Evolutionary conservation across 2,797 vertebrate genomes (phyloP), one percentile per base, ranked within the genome.

Genomic region (Trachurus trachurus): DNA sequence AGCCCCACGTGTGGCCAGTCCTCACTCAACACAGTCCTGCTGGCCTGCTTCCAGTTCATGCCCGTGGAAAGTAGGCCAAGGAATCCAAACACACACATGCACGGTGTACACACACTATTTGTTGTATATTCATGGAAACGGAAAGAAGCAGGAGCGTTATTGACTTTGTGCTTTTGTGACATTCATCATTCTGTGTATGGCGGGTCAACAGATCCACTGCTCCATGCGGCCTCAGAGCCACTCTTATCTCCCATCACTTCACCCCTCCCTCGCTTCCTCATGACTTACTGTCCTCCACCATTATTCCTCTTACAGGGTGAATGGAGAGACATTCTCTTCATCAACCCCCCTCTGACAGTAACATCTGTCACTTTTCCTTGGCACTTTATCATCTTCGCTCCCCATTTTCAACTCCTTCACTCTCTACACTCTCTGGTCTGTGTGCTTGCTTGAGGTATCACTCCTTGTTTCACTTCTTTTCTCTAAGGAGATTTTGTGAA

Each of bases 1-100:
- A 83, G 79, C 54, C 71, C 85, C 92, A 91, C 60, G 64, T 88
- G 90, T 59, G 53, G 80, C 76, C 84, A 79, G 74, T 81, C 74
- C 52, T 92, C 91, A 92, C 84, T 93, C 92, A 91, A 78, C 91
- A 92, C 57, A 81, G 59, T 66, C 49, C 87, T 76, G 80, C 80
- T 92, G 90, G 91, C 86, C 40, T 22, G 54, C 52, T 53, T 82
- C 84, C 89, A 92, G 76, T 40, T 69, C 49, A 47, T 75, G 78
- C 57, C 65, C 65, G 7, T 2, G 39, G 72, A 90, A 92, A 88
- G 80, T 89, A 82, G 84, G 88, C 86, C 83, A 84, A 71, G 73
- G 21, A 81, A 66, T 72, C 69, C 58, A 74, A 76, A 81, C 22
- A 80, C 66, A 65, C 69, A 75, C 66, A 61, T 68, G 53, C 34